Conservation (phyloP, 2,113 vertebrate species). For the Phocoena sinus region DNA sequence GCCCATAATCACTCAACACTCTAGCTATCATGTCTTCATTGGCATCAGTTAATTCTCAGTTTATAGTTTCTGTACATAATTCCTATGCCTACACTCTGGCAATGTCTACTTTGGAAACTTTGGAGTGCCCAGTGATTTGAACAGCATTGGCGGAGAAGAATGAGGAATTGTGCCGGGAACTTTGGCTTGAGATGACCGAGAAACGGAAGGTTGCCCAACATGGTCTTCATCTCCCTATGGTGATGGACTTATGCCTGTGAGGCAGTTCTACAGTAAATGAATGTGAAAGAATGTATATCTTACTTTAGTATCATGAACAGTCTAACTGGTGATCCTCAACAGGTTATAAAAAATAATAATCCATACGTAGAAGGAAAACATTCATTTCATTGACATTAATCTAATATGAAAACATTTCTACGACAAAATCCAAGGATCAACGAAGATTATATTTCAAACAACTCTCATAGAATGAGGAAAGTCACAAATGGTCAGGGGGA, state of each 20-base stretch:
- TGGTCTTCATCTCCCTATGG: not conserved
- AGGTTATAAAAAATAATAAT: not conserved
- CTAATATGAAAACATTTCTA: not conserved
- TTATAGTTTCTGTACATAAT: not conserved
- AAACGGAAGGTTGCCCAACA: not conserved
- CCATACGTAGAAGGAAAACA: not conserved
- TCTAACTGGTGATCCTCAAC: not conserved
- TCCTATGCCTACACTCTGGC: not conserved
- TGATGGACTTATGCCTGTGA: not conserved
- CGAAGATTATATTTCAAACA: not conserved
- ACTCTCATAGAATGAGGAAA: not conserved
- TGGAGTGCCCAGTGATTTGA: not conserved
- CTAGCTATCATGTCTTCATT: not conserved
- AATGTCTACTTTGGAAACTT: not conserved
- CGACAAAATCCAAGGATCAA: not conserved
- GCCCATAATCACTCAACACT: not conserved
- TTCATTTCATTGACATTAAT: slow-evolving; percentile 12
- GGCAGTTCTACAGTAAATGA: not conserved
- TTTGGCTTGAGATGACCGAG: not conserved
- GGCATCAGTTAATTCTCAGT: not conserved
- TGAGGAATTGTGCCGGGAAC: not conserved
- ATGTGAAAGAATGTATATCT: not conserved
- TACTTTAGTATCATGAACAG: not conserved
- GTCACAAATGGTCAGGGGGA: not conserved
- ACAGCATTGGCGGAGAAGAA: not conserved